Evolutionary conservation across 2,888 invertebrate genomes (phyloP).

Genomic region (Hypsopygia costalis): DNA sequence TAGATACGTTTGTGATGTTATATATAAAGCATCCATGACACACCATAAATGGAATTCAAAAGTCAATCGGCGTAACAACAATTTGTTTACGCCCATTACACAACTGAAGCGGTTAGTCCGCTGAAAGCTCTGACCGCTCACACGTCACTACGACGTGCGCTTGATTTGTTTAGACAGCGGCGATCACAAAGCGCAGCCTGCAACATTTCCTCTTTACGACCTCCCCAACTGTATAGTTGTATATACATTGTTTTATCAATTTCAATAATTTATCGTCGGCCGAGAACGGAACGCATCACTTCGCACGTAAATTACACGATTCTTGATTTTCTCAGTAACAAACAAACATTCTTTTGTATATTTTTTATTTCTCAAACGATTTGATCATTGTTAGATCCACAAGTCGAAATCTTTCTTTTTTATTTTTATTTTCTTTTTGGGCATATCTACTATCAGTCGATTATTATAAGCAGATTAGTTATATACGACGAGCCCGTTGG

Average conservation of each 20-base stretch:
- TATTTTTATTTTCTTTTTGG: too few relatives aligned
- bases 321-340: conserved; percentile 27
- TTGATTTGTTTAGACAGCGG: conserved; percentile 71
- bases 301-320: conserved; percentile 54
- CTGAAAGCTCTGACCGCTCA: neutral
- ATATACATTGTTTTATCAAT: conserved; percentile 77
- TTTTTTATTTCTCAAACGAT: too few relatives aligned
- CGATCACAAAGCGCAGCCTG: conserved; percentile 70
- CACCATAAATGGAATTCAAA: too few relatives aligned
- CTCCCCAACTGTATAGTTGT: conserved; percentile 73
- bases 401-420: too few relatives aligned
- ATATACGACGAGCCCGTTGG: too few relatives aligned
- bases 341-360: neutral
- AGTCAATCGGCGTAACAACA: neutral
- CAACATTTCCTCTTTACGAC: conserved; percentile 73
- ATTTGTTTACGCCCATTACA: neutral
- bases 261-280: conserved; percentile 72
- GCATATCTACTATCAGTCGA: too few relatives aligned
- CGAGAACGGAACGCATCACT: conserved; percentile 67
- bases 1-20: too few relatives aligned
- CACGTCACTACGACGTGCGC: conserved; percentile 28
- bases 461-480: too few relatives aligned
- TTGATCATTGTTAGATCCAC: neutral
- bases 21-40: too few relatives aligned
- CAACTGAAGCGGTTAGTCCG: neutral